phyloP scores from a whole-genome alignment of 2,797 vertebrate genomes.

The Tympanoctomys barrerae region DNA sequence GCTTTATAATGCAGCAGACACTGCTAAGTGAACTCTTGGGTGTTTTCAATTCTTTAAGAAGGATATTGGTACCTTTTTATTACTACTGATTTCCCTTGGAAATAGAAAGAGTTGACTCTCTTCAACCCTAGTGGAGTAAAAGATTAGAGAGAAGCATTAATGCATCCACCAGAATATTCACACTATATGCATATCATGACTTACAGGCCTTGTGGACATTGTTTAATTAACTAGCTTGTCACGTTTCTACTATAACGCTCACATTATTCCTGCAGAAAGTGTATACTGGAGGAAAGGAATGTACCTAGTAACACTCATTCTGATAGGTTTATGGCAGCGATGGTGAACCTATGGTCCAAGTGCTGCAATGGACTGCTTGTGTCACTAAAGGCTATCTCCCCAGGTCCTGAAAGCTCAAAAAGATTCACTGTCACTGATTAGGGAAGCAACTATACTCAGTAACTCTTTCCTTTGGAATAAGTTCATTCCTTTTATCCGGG shows the following conservation, averaged over 20 bases:
- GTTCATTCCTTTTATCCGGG: too few relatives aligned
- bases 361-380: not conserved
- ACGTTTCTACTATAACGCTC: not conserved
- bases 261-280: not conserved
- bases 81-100: not conserved
- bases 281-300: not conserved
- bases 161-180: not conserved
- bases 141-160: not conserved
- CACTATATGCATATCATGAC: not conserved
- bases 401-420: not conserved
- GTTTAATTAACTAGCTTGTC: not conserved
- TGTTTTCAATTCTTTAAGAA: not conserved
- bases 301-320: not conserved
- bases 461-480: too few relatives aligned
- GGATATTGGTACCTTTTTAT: not conserved
- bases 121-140: not conserved
- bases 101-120: not conserved
- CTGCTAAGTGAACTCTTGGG: not conserved
- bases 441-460: not conserved
- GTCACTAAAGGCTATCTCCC: not conserved
- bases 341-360: not conserved
- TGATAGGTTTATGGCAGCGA: not conserved
- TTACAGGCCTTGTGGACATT: not conserved
- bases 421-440: not conserved
- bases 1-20: not conserved